Evolutionary conservation across 2,113 vertebrate genomes (phyloP), one percentile per base, ranked within the genome.

Genomic region (Hemichromis elongatus): DNA sequence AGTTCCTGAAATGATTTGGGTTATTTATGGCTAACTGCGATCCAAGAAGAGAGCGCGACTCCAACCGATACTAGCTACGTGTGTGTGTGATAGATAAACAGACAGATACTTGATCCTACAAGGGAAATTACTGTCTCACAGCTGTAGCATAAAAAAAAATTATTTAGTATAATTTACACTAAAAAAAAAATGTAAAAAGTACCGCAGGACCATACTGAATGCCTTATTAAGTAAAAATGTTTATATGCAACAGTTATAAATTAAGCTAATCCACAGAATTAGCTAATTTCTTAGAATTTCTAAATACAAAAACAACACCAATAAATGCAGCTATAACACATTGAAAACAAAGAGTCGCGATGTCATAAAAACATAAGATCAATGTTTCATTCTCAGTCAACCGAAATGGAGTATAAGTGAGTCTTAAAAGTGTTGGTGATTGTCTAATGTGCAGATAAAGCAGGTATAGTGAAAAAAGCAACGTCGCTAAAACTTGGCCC

Each of bases 31-130:
- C 13, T 45, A 1, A 70, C 13, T 45, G 37, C 7, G 21, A 70
- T 24, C 13, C 37, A 26, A 26, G 37, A 45, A 70, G 37, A 45
- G 13, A 24, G 63, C 21, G 45, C 45, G 45, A 42, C 63, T 42
- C 35, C 7, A 4, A 68, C 3, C n/a, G 24, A n/a, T 68, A 24
- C 19, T 21, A 21, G 33, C 33, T 0, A 21, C 11, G 24, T 3
- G 33, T 66, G 0, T 66, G 33, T 40, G 35, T 0, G 56, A 12
- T 35, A 63, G 18, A 63, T 63, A 63, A 35, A 63, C 12, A 35
- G 0, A 61, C n/a, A 35, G 3, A 63, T 35, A 61, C 57, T 66
- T 66, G 35, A 66, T 1, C 19, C 61, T 19, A 1, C 61, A 66
- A 66, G 11, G 7, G n/a, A n/a, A 68, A 68, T 42, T 68, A 24